A percentile compares a stretch with the other conserved stretches of the same genome.
These are phyloP conservation scores for Semaprochilodus insignis DNA, from an alignment of 2,797 vertebrate genomes.

Conservation along the genomic window DNA sequence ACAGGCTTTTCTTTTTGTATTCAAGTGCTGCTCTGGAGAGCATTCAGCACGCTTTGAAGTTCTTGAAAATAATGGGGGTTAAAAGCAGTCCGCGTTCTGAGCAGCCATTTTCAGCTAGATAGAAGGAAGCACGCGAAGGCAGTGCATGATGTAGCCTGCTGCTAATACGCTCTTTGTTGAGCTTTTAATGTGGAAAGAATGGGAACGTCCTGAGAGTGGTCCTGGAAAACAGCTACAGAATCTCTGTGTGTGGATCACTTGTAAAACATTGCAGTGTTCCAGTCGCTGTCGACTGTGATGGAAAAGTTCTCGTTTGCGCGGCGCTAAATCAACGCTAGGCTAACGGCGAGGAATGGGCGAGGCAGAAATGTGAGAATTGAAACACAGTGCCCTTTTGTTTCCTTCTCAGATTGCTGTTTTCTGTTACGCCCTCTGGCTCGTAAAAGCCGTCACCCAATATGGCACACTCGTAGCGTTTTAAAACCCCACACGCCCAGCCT, in stretches of 20 bases:
- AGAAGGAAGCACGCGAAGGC: slow-evolving; percentile 19
- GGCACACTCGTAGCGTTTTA: slow-evolving; percentile 75
- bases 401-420: slow-evolving; percentile 74
- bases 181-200: background rate
- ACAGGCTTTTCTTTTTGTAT: slow-evolving; percentile 65
- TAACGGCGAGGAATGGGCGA: slow-evolving; percentile 21
- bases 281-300: background rate
- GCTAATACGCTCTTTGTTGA: background rate
- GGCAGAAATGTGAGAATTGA: slow-evolving; percentile 65
- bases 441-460: slow-evolving; percentile 79
- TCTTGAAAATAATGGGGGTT: slow-evolving; percentile 78
- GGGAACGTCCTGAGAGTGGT: background rate
- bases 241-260: background rate
- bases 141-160: background rate
- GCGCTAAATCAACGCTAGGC: slow-evolving; percentile 14
- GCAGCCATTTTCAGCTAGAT: slow-evolving; percentile 72
- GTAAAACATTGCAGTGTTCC: background rate
- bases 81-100: slow-evolving; percentile 77
- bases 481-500: slow-evolving; percentile 78
- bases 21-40: slow-evolving; percentile 72
- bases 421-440: slow-evolving; percentile 77
- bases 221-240: background rate
- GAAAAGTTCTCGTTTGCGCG: background rate
- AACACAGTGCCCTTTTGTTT: slow-evolving; percentile 68
- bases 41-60: slow-evolving; percentile 83